Conservation (phyloP, 2,888 invertebrate genomes). For the Spilarctia lutea region DNA sequence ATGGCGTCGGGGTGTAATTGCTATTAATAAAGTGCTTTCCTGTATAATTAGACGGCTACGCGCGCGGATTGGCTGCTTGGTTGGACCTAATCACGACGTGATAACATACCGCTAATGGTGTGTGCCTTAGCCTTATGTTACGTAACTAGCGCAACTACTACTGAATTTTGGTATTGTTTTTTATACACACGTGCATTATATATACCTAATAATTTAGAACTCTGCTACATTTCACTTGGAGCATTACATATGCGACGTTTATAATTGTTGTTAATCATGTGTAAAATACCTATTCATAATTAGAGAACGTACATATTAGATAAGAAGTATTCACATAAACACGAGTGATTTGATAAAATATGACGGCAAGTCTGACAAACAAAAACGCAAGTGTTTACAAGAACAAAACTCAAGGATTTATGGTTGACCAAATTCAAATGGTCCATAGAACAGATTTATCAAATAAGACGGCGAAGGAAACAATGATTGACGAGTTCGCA, state of each 20-base stretch:
- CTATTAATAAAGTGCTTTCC: constrained; percentile 86
- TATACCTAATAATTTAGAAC: neutral
- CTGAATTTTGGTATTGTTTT: constrained; percentile 21
- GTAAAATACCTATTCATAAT: neutral
- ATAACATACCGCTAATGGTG: constrained; percentile 83
- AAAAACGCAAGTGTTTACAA: constrained; percentile 8
- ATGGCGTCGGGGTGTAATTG: constrained; percentile 85
- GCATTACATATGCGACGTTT: neutral
- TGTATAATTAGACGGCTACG: constrained; percentile 82
- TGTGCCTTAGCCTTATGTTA: constrained; percentile 68
- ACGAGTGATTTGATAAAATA: neutral
- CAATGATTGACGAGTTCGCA: constrained; percentile 86
- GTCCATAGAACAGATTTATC: constrained; percentile 75
- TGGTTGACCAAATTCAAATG: constrained; percentile 70
- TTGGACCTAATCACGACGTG: constrained; percentile 82
- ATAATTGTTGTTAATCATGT: neutral
- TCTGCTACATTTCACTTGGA: no score
- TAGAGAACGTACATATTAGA: neutral
- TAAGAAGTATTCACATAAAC: neutral
- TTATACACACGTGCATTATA: neutral
- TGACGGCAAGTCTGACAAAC: neutral
- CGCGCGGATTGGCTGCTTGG: constrained; percentile 80
- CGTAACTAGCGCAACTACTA: constrained; percentile 60
- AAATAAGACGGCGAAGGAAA: constrained; percentile 71
- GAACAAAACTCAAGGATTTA: constrained; percentile 62